Percentiles rank a stretch among this genome's conserved stretches.
Conservation (phyloP, 1,140 invertebrate species). For the Drosophila lacertosa region DNA sequence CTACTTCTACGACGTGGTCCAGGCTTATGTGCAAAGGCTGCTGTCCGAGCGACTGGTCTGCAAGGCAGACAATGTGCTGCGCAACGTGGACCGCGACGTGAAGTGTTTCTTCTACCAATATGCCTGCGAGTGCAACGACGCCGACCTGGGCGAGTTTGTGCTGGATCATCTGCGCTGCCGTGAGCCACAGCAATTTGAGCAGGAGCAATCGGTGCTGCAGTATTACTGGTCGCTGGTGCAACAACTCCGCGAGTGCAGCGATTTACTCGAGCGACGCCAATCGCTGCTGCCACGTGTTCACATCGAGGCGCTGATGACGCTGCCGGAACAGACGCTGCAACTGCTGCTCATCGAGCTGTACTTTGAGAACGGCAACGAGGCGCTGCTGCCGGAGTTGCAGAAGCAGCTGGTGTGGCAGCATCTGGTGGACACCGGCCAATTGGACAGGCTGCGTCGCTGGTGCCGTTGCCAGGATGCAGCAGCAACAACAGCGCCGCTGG, state of each 20-base stretch:
- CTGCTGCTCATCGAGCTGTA: conserved; percentile 68
- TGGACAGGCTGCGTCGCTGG: conserved; percentile 61
- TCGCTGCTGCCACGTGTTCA: conserved; percentile 59
- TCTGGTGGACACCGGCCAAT: conserved; percentile 57
- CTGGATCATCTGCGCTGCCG: conserved; percentile 70
- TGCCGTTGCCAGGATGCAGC: conserved; percentile 35
- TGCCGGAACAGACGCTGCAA: conserved; percentile 50
- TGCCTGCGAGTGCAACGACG: conserved; percentile 68
- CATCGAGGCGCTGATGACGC: conserved; percentile 67
- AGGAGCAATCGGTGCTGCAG: conserved; percentile 59
- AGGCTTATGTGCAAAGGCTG: conserved; percentile 77
- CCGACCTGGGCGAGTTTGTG: conserved; percentile 67
- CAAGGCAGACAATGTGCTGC: conserved; percentile 78
- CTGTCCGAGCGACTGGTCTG: conserved; percentile 76
- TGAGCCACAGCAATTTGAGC: conserved; percentile 60
- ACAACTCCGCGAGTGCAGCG: conserved; percentile 55
- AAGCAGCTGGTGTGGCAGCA: conserved; percentile 74
- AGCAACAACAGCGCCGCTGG: conserved; percentile 26
- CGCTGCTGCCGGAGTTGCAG: conserved; percentile 54
- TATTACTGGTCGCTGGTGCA: conserved; percentile 75
- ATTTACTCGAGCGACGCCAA: conserved; percentile 47
- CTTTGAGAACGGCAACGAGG: conserved; percentile 63
- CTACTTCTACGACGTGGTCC: conserved; percentile 77
- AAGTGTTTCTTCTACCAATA: conserved; percentile 80
- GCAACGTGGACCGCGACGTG: conserved; percentile 72